Evolutionary conservation across 2,888 invertebrate genomes (phyloP).

Genomic region (Melipona beecheii): DNA sequence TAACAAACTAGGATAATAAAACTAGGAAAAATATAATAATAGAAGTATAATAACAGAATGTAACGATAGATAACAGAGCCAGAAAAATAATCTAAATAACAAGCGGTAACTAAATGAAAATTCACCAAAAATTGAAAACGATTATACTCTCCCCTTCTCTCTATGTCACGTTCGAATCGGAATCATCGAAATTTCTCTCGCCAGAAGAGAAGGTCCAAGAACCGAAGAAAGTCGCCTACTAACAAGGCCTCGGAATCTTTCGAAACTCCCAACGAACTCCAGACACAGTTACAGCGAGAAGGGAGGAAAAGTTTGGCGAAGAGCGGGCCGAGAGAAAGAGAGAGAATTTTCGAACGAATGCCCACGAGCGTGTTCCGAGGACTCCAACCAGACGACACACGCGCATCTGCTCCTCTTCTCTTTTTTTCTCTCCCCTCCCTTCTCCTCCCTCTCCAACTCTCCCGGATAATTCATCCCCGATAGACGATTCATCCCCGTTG

Average conservation of each 20-base stretch:
- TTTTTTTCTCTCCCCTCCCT: conserved; percentile 16
- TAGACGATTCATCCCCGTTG: conserved; percentile 52
- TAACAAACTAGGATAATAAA: too few relatives aligned
- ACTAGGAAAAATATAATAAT: too few relatives aligned
- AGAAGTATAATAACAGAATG: too few relatives aligned
- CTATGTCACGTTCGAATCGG: too few relatives aligned
- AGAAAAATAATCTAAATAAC: too few relatives aligned
- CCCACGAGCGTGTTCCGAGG: conserved; percentile 21
- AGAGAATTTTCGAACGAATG: conserved; percentile 38
- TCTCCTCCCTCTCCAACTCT: conserved; percentile 8
- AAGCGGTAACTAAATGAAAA: too few relatives aligned
- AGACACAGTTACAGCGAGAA: background rate
- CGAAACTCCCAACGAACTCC: conserved; percentile 11
- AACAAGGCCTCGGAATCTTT: background rate
- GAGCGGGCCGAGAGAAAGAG: background rate
- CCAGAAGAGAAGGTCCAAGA: too few relatives aligned
- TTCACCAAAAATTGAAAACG: background rate
- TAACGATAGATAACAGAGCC: too few relatives aligned
- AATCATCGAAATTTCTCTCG: background rate
- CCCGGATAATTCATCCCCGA: conserved; percentile 55
- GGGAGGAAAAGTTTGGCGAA: conserved; percentile 3
- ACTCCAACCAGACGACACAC: conserved; percentile 34
- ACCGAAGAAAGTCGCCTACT: too few relatives aligned
- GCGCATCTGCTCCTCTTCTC: conserved; percentile 66
- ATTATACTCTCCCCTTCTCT: background rate